Conservation (phyloP, 2,113 vertebrate species). For the Grantiella picta region DNA sequence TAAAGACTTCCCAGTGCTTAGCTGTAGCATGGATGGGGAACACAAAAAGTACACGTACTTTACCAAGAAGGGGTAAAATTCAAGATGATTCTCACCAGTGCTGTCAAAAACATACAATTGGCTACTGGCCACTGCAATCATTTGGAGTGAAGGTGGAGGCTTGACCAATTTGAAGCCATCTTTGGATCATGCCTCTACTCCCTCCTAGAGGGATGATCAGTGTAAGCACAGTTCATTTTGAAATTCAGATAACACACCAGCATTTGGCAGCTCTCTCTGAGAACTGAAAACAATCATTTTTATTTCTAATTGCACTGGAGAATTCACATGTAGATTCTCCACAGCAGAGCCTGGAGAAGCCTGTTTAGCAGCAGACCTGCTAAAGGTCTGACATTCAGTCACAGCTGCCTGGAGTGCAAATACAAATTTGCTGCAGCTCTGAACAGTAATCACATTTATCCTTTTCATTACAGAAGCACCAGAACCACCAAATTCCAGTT, state of each 20-base stretch:
- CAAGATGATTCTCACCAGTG: not conserved
- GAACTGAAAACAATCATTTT: not conserved
- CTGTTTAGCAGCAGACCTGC: not conserved
- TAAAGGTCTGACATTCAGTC: not conserved
- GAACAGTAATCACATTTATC: not conserved
- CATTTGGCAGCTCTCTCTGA: not conserved
- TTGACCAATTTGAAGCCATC: not conserved
- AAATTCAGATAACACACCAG: not conserved
- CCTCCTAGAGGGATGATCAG: not conserved
- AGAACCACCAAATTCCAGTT: not conserved
- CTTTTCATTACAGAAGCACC: not conserved
- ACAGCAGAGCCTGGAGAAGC: not conserved
- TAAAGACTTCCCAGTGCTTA: not conserved
- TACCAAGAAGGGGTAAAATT: not conserved
- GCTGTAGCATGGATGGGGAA: not conserved
- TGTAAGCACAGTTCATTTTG: not conserved
- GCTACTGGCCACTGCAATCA: not conserved
- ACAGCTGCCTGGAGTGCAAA: not conserved
- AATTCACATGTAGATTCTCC: not conserved
- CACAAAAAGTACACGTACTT: not conserved
- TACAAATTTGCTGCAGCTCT: not conserved
- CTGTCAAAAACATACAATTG: not conserved
- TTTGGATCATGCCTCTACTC: not conserved
- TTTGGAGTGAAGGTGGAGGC: not conserved
- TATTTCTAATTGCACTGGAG: not conserved